Conservation (phyloP, 2,888 invertebrate species). For the Rotaria sp. region DNA sequence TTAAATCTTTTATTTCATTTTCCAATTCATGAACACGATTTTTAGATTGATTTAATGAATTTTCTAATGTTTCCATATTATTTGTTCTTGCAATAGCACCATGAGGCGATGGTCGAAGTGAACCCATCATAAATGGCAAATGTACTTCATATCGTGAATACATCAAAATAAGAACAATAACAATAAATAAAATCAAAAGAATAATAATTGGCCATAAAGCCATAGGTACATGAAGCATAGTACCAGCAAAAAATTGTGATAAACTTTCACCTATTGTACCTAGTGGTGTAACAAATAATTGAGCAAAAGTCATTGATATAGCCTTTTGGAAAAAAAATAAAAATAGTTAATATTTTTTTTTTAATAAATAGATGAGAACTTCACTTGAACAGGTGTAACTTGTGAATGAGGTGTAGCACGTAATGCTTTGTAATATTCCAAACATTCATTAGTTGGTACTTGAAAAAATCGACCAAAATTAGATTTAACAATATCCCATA, state of each 20-base stretch:
- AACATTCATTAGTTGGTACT: neutral
- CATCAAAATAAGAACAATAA: neutral
- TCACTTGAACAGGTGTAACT: neutral
- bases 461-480: neutral
- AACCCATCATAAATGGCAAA: conserved; percentile 21
- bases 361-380: neutral
- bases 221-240: neutral
- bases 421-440: neutral
- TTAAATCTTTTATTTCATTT: no score
- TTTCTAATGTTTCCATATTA: neutral
- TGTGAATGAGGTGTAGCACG: neutral
- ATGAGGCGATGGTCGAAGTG: neutral
- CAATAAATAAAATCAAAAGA: neutral
- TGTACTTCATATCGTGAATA: conserved; percentile 20
- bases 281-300: conserved; percentile 2
- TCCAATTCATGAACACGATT: no score
- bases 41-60: no score
- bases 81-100: neutral
- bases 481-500: neutral
- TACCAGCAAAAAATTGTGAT: conserved; percentile 26
- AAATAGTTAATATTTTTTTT: no score
- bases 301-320: conserved; percentile 21
- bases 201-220: neutral
- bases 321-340: neutral
- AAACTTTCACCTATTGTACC: conserved; percentile 10